These are phyloP conservation scores for Montipora capricornis DNA, from an alignment of 64 coral and sea anemone genomes.

Conservation along the genomic window DNA sequence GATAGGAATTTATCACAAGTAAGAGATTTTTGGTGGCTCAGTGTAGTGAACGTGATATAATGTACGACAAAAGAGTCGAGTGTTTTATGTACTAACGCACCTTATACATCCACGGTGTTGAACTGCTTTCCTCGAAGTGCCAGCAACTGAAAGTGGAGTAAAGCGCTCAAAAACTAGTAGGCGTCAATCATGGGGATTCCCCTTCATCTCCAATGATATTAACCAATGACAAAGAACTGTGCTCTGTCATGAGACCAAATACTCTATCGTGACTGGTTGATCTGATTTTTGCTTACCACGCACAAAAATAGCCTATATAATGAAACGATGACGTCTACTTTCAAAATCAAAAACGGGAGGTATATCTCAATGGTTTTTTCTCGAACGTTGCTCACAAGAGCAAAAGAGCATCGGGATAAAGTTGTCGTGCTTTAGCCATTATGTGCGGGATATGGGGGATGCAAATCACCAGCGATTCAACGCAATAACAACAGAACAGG, in stretches of 20 bases:
- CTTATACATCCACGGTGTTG: too few relatives aligned
- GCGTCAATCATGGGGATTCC: not conserved
- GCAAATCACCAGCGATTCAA: too few relatives aligned
- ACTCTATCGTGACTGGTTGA: not conserved
- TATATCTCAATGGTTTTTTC: fast-evolving
- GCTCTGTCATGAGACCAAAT: not conserved
- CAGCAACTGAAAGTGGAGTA: not conserved
- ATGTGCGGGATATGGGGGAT: not conserved
- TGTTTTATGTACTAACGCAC: too few relatives aligned
- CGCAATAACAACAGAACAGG: too few relatives aligned
- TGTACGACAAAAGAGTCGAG: too few relatives aligned
- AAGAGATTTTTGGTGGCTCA: too few relatives aligned
- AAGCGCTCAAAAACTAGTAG: not conserved
- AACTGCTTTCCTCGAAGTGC: not conserved
- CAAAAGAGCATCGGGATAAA: too few relatives aligned
- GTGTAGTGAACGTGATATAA: too few relatives aligned
- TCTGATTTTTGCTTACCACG: not conserved
- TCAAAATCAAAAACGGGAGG: too few relatives aligned
- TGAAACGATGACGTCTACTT: too few relatives aligned
- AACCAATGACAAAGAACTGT: not conserved
- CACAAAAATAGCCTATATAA: not conserved
- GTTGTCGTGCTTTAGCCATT: too few relatives aligned
- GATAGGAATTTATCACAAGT: too few relatives aligned
- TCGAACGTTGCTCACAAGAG: not conserved
- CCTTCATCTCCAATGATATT: not conserved